Evolutionary conservation across 2,797 vertebrate species (phyloP), one percentile per base, ranked within the genome.

Genomic region (Todus mexicanus): DNA sequence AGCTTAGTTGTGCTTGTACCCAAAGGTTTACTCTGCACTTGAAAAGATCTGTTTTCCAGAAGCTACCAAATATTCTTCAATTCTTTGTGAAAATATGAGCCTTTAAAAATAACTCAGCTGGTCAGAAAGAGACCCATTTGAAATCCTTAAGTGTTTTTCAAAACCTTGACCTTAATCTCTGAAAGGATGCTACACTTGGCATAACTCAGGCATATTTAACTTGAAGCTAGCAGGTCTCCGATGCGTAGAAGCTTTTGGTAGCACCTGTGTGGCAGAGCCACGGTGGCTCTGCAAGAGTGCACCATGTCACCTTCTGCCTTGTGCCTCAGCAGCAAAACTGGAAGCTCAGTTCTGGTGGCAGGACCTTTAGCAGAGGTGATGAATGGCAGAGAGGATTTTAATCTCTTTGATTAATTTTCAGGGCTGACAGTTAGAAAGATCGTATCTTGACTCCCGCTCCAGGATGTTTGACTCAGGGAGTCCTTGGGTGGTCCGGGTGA

Each of bases 331-430:
- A 93, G 66, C 78, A 92, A 65, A 70, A 75, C 15, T 70, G 63
- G 76, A 80, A 91, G 48, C 84, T 80, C 59, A 20, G 38, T 73
- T 91, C 69, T 85, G 70, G 14, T 77, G 82, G 50, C 69, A 92
- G 90, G 75, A 81, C 50, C 56, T 93, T 94, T 95, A 84, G 83
- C 76, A 73, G 57, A 0, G 0, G 45, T 90, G 84, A 92, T 89
- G 70, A 87, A 93, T 87, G 87, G 63, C 63, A 79, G 75, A 40
- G 29, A 69, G 75, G 43, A 66, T 91, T 95, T 96, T 95, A 53
- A 89, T 90, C 57, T 70, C 79, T 87, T 54, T 75, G 75, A 86
- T 95, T 94, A 94, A 90, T 93, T 92, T 87, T 21, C 31, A 31
- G 64, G 57, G 19, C 57, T 87, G 90, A 84, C 76, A 80, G 65